These are phyloP conservation scores for Rhynchomys soricoides DNA, from an alignment of 2,113 vertebrate genomes.

Conservation along the genomic window DNA sequence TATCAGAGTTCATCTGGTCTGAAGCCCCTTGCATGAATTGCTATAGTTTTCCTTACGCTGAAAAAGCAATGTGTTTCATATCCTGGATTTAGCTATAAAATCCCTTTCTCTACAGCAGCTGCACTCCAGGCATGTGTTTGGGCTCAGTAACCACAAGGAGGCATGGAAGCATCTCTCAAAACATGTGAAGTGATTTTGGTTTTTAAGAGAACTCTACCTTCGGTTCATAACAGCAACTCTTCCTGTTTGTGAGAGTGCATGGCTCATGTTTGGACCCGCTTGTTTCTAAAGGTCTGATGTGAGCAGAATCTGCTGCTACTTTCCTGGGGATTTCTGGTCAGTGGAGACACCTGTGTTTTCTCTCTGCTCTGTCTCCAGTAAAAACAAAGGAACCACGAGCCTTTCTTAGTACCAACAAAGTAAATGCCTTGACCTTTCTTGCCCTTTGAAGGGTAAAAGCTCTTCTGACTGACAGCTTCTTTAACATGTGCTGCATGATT, in stretches of 20 bases:
- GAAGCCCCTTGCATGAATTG: constrained; percentile 61
- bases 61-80: constrained; percentile 56
- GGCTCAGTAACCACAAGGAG: constrained; percentile 81
- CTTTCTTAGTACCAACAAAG: background rate
- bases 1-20: constrained; percentile 74
- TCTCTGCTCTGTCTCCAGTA: background rate
- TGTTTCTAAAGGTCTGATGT: constrained; percentile 3
- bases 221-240: constrained; percentile 10
- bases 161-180: constrained; percentile 81
- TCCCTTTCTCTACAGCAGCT: constrained; percentile 59
- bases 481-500: background rate
- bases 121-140: constrained; percentile 78
- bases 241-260: background rate
- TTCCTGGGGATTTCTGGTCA: background rate
- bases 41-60: constrained; percentile 68
- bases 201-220: constrained; percentile 13
- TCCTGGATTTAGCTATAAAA: constrained; percentile 51
- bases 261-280: background rate
- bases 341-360: background rate
- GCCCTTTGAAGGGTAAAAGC: constrained; percentile 45
- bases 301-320: background rate
- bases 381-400: background rate
- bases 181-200: constrained; percentile 67
- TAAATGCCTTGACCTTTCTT: background rate
- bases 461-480: constrained; percentile 37